Conservation (phyloP, 2,888 invertebrate species). For the Lochmaea crataegi region DNA sequence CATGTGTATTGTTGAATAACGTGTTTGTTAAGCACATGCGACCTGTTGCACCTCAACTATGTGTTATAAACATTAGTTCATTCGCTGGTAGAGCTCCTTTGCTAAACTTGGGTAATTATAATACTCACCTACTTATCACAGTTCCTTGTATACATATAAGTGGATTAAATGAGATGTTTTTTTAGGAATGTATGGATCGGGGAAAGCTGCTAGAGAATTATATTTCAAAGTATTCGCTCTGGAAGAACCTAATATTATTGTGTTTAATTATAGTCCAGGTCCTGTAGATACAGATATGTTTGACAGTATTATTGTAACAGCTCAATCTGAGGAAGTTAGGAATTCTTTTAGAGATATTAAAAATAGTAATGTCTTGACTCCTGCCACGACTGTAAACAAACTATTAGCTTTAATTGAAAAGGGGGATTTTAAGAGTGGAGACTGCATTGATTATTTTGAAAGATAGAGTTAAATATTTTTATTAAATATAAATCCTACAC, state of each 20-base stretch:
- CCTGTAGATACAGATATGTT: conserved; percentile 94
- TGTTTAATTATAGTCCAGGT: conserved; percentile 93
- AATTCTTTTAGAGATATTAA: conserved; percentile 73
- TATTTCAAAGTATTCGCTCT: conserved; percentile 85
- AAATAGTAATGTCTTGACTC: conserved; percentile 74
- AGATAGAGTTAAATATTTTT: too few species aligned
- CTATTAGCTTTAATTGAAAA: conserved; percentile 76
- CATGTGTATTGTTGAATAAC: conserved; percentile 70
- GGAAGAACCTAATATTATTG: conserved; percentile 79
- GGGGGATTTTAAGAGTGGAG: conserved; percentile 82
- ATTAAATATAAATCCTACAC: too few species aligned
- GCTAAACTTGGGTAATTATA: conserved; percentile 69
- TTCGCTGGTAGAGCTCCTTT: conserved; percentile 83
- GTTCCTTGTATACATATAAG: too few species aligned
- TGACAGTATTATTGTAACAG: conserved; percentile 71
- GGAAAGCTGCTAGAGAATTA: conserved; percentile 91
- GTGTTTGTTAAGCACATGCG: conserved; percentile 72
- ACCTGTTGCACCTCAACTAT: conserved; percentile 59
- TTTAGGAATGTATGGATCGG: conserved; percentile 81
- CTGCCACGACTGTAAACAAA: conserved; percentile 80
- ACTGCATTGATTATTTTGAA: conserved; percentile 88
- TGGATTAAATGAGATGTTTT: conserved; percentile 45
- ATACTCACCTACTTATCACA: neutral
- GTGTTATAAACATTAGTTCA: conserved; percentile 87
- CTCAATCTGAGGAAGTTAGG: conserved; percentile 72